Conservation (phyloP, 2,113 vertebrate species). For the Electrona antarctica region DNA sequence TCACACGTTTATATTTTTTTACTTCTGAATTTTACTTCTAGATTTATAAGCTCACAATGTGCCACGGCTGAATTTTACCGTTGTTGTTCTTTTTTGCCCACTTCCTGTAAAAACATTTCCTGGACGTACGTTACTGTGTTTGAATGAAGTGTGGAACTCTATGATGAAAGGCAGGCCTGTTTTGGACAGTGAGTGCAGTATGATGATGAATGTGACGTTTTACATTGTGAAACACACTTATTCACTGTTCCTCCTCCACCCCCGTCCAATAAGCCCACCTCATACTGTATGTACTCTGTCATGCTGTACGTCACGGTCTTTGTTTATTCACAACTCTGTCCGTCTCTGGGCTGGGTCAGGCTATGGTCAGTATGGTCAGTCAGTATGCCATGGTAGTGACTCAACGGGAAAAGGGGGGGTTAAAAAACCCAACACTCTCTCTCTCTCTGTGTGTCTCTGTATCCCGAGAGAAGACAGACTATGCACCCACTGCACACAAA, state of each 20-base stretch:
- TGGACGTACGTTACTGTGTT: too few relatives aligned
- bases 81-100: too few relatives aligned
- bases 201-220: conserved; percentile 26
- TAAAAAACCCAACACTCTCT: conserved; percentile 20
- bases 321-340: conserved; percentile 62
- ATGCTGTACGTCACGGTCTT: conserved; percentile 33
- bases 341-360: conserved; percentile 66
- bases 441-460: not conserved
- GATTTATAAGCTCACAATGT: too few relatives aligned
- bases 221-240: conserved; percentile 33
- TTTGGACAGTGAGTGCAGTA: conserved; percentile 3
- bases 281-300: not conserved
- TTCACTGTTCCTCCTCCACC: conserved; percentile 12
- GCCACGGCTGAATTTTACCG: too few relatives aligned
- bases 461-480: too few relatives aligned
- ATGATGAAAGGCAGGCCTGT: conserved; percentile 23
- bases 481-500: too few relatives aligned
- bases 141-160: not conserved
- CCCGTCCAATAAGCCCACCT: conserved; percentile 30
- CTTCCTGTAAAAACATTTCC: too few relatives aligned
- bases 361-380: conserved; percentile 57
- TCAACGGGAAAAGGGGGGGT: conserved; percentile 58
- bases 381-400: conserved; percentile 57
- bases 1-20: too few relatives aligned
- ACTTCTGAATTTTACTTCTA: too few relatives aligned